These are phyloP conservation scores for Thinocorus orbignyianus DNA, from an alignment of 2,113 vertebrate species.

Conservation along the genomic window DNA sequence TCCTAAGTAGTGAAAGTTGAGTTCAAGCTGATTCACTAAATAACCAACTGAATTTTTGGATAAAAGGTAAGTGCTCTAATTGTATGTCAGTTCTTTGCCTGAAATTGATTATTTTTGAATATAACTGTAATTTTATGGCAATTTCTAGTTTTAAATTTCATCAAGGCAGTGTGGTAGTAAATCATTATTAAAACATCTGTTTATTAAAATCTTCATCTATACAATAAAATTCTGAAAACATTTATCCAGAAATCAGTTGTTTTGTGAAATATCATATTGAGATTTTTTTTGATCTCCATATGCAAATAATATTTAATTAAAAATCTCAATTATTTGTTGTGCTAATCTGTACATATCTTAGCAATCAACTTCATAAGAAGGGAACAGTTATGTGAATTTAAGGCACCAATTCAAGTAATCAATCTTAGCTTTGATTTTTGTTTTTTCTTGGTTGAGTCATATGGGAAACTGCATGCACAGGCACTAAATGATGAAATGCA, in stretches of 20 bases:
- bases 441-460: neutral
- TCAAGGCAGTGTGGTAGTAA: neutral
- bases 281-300: neutral
- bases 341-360: neutral
- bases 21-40: neutral
- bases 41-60: neutral
- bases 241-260: neutral
- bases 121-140: neutral
- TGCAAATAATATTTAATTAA: conserved; percentile 11
- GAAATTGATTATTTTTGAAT: neutral
- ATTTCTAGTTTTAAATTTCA: neutral
- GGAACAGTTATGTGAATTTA: neutral
- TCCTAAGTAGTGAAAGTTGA: neutral
- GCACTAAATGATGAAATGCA: neutral
- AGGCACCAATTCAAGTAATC: conserved; percentile 21
- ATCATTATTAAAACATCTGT: neutral
- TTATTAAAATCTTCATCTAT: neutral
- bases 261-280: neutral
- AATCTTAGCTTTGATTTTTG: neutral
- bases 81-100: neutral
- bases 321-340: conserved; percentile 28
- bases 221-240: neutral
- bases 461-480: neutral
- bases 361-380: neutral
- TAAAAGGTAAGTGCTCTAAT: neutral